Conservation (phyloP, 1,140 invertebrate genomes). For the Heterodera carotae region DNA sequence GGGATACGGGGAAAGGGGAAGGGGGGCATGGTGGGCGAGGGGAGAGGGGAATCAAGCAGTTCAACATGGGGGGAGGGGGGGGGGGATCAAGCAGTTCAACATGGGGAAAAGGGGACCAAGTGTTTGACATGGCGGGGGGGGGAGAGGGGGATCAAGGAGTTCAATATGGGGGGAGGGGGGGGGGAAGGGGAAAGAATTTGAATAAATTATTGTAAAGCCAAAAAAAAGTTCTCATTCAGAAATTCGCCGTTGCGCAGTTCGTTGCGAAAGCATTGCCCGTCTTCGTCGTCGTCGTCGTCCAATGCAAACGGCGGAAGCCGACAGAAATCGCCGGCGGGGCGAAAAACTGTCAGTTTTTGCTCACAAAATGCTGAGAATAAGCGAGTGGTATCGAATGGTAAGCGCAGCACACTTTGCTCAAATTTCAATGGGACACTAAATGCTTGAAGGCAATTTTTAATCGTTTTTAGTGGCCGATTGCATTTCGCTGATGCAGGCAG, state of each 20-base stretch:
- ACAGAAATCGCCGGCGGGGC: slow-evolving; percentile 53
- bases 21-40: no score
- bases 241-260: slow-evolving; percentile 43
- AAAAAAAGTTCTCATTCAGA: slow-evolving; percentile 14
- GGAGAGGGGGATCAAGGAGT: no score
- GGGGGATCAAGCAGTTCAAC: no score
- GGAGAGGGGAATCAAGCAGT: no score
- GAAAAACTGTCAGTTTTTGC: slow-evolving; percentile 64
- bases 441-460: slow-evolving; percentile 12
- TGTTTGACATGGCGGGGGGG: no score
- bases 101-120: no score
- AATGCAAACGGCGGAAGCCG: slow-evolving; percentile 11
- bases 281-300: not conserved
- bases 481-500: slow-evolving; percentile 72
- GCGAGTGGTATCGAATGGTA: slow-evolving; percentile 68
- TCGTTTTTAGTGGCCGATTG: slow-evolving; percentile 71
- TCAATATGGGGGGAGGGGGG: not conserved
- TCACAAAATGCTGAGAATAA: slow-evolving; percentile 65
- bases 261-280: slow-evolving; percentile 32
- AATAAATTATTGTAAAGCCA: not conserved
- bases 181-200: not conserved
- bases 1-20: no score
- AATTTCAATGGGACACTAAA: not conserved
- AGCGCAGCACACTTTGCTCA: no score
- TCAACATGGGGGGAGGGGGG: no score